Conservation (phyloP, 2,113 vertebrate species). For the Petroica traversi region DNA sequence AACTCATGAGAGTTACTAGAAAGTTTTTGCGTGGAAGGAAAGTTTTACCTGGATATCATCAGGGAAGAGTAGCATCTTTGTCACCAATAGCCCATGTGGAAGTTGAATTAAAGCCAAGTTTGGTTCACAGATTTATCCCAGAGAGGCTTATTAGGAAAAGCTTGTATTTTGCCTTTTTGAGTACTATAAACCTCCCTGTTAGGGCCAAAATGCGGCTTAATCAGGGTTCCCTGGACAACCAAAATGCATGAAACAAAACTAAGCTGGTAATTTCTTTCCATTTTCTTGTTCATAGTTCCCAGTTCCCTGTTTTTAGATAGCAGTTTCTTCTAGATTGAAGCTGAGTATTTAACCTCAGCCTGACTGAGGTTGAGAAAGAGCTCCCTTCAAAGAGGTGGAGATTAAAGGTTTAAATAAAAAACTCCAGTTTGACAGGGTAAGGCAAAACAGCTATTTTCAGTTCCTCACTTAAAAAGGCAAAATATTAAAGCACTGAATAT, state of each 20-base stretch:
- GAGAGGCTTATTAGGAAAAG: background rate
- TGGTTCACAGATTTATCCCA: background rate
- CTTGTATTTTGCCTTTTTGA: background rate
- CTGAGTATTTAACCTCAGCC: conserved; percentile 2
- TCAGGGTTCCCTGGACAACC: background rate
- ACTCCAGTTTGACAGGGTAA: background rate
- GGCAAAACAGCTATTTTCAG: background rate
- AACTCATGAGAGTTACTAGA: background rate
- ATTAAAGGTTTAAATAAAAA: background rate
- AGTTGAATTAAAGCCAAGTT: background rate
- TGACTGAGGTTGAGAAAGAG: background rate
- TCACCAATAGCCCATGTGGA: background rate
- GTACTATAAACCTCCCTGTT: background rate
- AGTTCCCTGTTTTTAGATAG: background rate
- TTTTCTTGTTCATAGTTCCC: background rate
- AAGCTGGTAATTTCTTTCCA: background rate
- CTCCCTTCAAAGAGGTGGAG: background rate
- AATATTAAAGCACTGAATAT: background rate
- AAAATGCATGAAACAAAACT: background rate
- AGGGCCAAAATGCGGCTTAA: background rate
- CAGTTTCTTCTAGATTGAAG: background rate
- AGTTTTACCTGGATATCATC: background rate
- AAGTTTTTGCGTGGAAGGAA: background rate
- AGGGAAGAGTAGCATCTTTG: background rate
- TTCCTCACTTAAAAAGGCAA: background rate